Evolutionary conservation across 2,113 vertebrate genomes (phyloP), one percentile per base, ranked within the genome.

Genomic region (Cryptotis parvus): DNA sequence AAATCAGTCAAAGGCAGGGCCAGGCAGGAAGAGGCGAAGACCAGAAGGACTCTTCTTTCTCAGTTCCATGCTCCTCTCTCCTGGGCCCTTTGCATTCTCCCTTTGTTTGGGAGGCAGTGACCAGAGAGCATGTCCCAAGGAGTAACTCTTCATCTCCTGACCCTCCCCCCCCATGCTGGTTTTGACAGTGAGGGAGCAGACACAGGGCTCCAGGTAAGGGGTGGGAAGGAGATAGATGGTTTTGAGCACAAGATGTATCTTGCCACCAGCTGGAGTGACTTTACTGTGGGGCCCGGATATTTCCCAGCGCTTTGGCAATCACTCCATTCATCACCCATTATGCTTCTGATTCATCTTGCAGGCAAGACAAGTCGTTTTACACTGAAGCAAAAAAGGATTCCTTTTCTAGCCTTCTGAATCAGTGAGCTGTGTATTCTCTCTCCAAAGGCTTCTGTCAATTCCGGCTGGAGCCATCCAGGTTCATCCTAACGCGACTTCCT

Each of bases 271-370:
- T 94, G 89, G 72, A 84, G 87, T 86, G 89, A 94, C 83, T 93
- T 79, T 52, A 14, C 82, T 22, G 3, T 43, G 82, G 72, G 90
- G 92, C 83, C 79, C 58, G 24, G 31, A 39, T 49, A 49, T 49
- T 49, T 49, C 45, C 55, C 55, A 58, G 55, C 5, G 63, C 52
- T 88, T 90, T 82, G 69, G 81, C 75, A 95, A 92, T 86, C 72
- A 52, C 68, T 91, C 43, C 80, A 93, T 90, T 92, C 83, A 85
- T 92, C 94, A 94, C 90, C 79, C 92, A 82, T 91, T 85, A 89
- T 35, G 91, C 33, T 87, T 92, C 92, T 80, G 89, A 95, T 90
- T 92, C 84, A 89, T 94, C 84, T 90, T 52, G 18, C 63, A 81
- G 89, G 89, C 77, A 83, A 85, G 86, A 92, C 85, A 93, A 91